phyloP scores from a whole-genome alignment of 2,888 invertebrate genomes.

The Acleris emargana region DNA sequence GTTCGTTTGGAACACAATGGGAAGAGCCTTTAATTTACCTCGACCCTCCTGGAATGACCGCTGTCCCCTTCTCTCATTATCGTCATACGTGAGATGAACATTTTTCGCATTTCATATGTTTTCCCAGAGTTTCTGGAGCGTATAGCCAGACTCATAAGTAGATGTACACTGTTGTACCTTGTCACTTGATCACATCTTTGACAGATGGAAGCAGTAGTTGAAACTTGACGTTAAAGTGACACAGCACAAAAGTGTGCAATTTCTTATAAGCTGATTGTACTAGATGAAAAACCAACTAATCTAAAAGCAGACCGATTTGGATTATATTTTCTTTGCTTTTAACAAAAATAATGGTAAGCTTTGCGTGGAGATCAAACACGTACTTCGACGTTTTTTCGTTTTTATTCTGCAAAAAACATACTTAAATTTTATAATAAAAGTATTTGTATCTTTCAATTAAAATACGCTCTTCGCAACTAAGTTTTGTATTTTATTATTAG shows the following conservation, averaged over 20 bases:
- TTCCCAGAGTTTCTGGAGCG: conserved; percentile 11
- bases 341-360: background rate
- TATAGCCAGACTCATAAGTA: too few relatives aligned
- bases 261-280: too few relatives aligned
- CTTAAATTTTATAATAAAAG: too few relatives aligned
- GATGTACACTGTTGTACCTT: too few relatives aligned
- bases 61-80: conserved; percentile 38
- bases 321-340: background rate
- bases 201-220: too few relatives aligned
- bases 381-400: background rate
- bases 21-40: conserved; percentile 41
- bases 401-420: background rate
- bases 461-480: too few relatives aligned
- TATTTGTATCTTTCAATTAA: too few relatives aligned
- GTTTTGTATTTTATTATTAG: too few relatives aligned
- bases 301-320: conserved; percentile 5
- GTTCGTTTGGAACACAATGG: conserved; percentile 49
- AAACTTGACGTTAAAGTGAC: too few relatives aligned
- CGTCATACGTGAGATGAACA: conserved; percentile 23
- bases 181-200: too few relatives aligned
- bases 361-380: conserved; percentile 2
- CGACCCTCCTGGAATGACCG: conserved; percentile 54
- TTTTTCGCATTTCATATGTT: conserved; percentile 17
- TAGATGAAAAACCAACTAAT: conserved; percentile 14
- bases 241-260: too few relatives aligned